phyloP scores from a whole-genome alignment of 2,113 vertebrate genomes.

The Stercorarius parasiticus region DNA sequence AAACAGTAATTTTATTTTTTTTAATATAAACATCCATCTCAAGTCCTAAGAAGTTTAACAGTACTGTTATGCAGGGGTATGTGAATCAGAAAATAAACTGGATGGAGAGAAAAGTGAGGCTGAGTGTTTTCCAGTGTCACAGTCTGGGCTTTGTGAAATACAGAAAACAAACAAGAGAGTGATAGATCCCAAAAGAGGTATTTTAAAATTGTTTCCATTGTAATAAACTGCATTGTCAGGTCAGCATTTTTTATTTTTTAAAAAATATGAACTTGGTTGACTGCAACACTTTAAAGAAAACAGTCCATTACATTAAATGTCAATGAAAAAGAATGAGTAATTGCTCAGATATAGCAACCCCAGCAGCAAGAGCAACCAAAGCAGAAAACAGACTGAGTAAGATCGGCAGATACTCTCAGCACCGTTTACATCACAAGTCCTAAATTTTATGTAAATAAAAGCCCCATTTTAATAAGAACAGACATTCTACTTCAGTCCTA shows the following conservation, averaged over 20 bases:
- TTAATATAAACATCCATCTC: neutral
- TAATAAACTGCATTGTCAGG: neutral
- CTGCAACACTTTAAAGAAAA: neutral
- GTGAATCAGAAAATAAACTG: neutral
- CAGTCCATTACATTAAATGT: neutral
- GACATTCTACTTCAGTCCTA: neutral
- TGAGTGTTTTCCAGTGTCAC: neutral
- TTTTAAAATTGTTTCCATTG: neutral
- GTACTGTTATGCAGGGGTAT: neutral
- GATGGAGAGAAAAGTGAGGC: neutral
- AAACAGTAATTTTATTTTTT: neutral
- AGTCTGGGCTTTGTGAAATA: neutral
- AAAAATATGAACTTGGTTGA: neutral
- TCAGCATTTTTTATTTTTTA: neutral
- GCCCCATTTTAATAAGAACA: neutral
- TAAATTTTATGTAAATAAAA: neutral
- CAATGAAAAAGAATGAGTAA: conserved; percentile 5
- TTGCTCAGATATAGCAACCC: neutral
- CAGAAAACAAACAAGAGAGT: neutral
- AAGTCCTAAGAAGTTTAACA: neutral
- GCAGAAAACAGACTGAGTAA: neutral
- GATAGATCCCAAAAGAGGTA: neutral
- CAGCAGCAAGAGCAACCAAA: conserved; percentile 35
- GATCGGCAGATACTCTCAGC: neutral
- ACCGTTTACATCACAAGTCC: neutral